Evolutionary conservation across 2,888 invertebrate genomes (phyloP).

Genomic region (Himalopsyche kuldschensis): DNA sequence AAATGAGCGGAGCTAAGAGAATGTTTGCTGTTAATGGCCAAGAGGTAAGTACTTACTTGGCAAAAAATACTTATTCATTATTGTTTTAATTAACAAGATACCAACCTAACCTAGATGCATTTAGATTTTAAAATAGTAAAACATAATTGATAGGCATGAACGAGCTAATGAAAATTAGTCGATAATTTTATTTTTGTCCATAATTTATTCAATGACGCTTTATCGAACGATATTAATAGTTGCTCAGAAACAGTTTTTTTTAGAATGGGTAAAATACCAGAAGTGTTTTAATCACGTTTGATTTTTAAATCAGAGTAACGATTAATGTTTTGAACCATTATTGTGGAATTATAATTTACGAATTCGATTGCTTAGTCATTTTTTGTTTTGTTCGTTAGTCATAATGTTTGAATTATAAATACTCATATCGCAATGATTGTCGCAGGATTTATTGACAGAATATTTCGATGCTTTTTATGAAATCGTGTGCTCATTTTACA

Average conservation of each 20-base stretch:
- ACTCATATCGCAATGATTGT: too few relatives aligned
- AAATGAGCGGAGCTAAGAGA: constrained; percentile 86
- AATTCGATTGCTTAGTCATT: too few relatives aligned
- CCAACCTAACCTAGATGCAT: not conserved
- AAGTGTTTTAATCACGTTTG: too few relatives aligned
- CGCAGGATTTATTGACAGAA: too few relatives aligned
- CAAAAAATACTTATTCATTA: not conserved
- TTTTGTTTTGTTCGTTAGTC: too few relatives aligned
- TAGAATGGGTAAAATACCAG: not conserved
- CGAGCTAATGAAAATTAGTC: not conserved
- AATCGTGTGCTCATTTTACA: too few relatives aligned
- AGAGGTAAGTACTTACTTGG: constrained; percentile 65
- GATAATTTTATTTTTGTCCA: not conserved
- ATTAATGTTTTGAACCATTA: too few relatives aligned
- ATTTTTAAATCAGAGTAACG: too few relatives aligned
- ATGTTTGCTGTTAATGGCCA: constrained; percentile 92
- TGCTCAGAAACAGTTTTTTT: not conserved
- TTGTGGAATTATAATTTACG: too few relatives aligned
- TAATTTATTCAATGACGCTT: not conserved
- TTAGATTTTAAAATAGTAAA: not conserved
- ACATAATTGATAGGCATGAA: not conserved
- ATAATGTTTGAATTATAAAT: too few relatives aligned
- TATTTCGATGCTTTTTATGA: too few relatives aligned
- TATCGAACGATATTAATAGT: not conserved
- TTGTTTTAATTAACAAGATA: not conserved